Base-by-base conservation (phyloP, 2,113 vertebrate species). In the Sceloporus undulatus region DNA sequence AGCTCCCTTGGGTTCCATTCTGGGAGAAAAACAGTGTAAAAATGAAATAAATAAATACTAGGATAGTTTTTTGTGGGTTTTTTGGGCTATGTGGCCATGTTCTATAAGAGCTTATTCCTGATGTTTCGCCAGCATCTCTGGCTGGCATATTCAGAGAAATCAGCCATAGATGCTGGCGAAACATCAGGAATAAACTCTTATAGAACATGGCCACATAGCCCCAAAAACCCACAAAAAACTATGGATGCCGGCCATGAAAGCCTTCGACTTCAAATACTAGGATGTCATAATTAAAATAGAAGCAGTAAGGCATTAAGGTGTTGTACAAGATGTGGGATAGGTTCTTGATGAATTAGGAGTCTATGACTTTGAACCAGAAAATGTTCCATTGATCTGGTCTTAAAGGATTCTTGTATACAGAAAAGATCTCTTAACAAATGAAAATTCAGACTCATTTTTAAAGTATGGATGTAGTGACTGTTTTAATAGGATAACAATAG, bases 201-300 rank as follows among this genome's bases (percentile, higher is more conserved):
- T 34, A 34, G 34, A 34, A 34, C 34, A 34, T 34, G 34, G 34
- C 34, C 34, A 34, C 34, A 34, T 1, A 34, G 34, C 34, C 34
- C 34, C 34, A 1, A 34, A 34, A 34, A 34, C 34, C 34, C 34
- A 34, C 34, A 34, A 34, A 34, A 34, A 34, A 1, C 34, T 34
- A 34, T 34, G 34, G 34, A 34, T 34, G 34, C 34, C 34, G 34
- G 34, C 34, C 34, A 34, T 34, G 34, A 34, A 34, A 34, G 34
- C 34, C 34, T 34, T 34, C 34, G 34, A 34, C 34, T 34, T 34
- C 34, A 34, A 34, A 66, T 82, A 86, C 91, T 42, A 79, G 16
- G 25, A 74, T 78, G 27, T 25, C 54, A 82, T 92, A 93, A 92
- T 87, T 91, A 88, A 92, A 77, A 59, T 73, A 83, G 27, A 79